phyloP scores from a whole-genome alignment of 1,140 invertebrate genomes.

The Nasonia giraulti region DNA sequence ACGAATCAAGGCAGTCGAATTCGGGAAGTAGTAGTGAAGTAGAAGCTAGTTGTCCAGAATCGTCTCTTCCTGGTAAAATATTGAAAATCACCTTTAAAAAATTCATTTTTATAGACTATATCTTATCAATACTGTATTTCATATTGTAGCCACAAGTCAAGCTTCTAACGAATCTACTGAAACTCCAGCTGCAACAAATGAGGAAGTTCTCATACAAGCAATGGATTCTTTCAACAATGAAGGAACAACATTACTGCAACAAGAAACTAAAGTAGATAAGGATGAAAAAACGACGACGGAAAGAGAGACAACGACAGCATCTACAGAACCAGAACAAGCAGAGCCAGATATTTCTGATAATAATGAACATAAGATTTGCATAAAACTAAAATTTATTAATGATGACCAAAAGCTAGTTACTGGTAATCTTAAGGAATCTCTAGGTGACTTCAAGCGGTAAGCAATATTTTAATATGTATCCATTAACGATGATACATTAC shows the following conservation, averaged over 20 bases:
- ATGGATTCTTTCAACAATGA: constrained; percentile 70
- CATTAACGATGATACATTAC: no score
- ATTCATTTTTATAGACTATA: neutral
- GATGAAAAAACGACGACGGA: constrained; percentile 48
- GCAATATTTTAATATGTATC: constrained; percentile 6
- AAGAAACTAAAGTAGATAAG: constrained; percentile 36
- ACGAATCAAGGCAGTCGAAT: constrained; percentile 57
- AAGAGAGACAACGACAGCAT: constrained; percentile 31
- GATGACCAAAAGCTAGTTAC: constrained; percentile 88
- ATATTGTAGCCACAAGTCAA: constrained; percentile 50
- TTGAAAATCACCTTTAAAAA: neutral
- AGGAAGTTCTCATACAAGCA: constrained; percentile 68
- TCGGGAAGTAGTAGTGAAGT: constrained; percentile 53
- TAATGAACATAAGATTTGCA: constrained; percentile 77
- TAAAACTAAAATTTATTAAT: constrained; percentile 90
- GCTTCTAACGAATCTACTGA: constrained; percentile 56
- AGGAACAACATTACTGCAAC: constrained; percentile 55
- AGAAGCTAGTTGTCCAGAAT: constrained; percentile 61
- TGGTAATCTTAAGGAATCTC: constrained; percentile 82
- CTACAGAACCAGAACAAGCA: constrained; percentile 48
- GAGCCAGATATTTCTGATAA: constrained; percentile 51
- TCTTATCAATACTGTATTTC: neutral
- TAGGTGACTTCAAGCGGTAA: constrained; percentile 92
- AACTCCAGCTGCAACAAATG: constrained; percentile 59
- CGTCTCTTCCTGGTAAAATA: constrained; percentile 56